Base-by-base conservation (phyloP, 1,140 invertebrate genomes). In the Galleria mellonella region DNA sequence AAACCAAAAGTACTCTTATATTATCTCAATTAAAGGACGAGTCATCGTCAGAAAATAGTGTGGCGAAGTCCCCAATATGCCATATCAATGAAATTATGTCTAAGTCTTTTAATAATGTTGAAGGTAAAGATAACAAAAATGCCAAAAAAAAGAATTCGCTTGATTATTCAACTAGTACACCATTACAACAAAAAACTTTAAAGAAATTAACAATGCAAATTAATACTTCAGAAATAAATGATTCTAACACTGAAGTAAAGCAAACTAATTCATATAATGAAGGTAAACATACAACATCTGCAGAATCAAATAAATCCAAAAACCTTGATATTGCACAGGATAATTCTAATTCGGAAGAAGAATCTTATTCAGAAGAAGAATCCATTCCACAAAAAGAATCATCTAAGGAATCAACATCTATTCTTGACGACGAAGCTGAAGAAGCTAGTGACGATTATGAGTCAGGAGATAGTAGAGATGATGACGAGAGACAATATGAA, bases 381-480 rank as follows among this genome's bases (percentile, higher is more conserved):
- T 10, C 11, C 5, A 27, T 17, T 27, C 28, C 37, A 41, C 35
- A 51, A 15, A 23, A 43, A 30, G 12, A 51, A n/a, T 28, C 15
- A 9, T 55, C 55, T 12, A 35, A 38, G 39, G 44, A 62, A 42
- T 55, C 51, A 45, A 69, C 43, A 51, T 52, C 66, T 35, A 49
- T 78, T 7, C 17, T 83, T 7, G 62, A 78, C 53, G 55, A 79
- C 40, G 74, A 83, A 61, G 77, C 74, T 5, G 65, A 66, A 43
- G 76, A 83, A 46, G 76, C 69, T 9, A 61, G 67, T 47, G 71
- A 83, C 46, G 61, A 72, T 49, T 86, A 86, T 59, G 70, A 82
- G 51, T 86, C 83, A 23, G 79, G 82, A 12, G 78, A 83, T 17
- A 86, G 83, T 47, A 66, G 58, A 56, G 62, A 83, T 50, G 74